Conservation (phyloP, 2,888 invertebrate species). For the Orthosia incerta region DNA sequence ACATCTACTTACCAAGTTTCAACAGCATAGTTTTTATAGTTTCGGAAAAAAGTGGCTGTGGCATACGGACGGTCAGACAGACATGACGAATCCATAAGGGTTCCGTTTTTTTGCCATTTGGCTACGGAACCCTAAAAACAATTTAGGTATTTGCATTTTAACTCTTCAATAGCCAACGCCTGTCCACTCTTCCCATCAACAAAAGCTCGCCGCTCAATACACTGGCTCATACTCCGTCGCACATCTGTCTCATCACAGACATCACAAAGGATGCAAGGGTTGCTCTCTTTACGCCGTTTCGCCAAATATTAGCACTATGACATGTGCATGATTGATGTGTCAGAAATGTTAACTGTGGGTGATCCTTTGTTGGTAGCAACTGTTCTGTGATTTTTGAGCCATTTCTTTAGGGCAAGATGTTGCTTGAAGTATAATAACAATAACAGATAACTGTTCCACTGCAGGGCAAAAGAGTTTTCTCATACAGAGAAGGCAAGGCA, state of each 20-base stretch:
- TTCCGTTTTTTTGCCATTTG: too few species aligned
- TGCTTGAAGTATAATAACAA: too few species aligned
- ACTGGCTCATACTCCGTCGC: conserved; percentile 33
- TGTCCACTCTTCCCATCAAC: conserved; percentile 36
- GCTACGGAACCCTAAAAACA: too few species aligned
- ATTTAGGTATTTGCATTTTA: too few species aligned
- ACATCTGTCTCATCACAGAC: conserved; percentile 61
- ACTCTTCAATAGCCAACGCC: background rate
- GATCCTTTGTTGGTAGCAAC: conserved; percentile 13
- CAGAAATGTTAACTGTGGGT: background rate
- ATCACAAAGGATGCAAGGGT: conserved; percentile 62
- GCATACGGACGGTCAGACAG: too few species aligned
- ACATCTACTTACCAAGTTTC: too few species aligned
- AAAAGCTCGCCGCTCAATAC: conserved; percentile 39
- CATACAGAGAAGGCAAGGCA: too few species aligned
- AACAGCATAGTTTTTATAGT: too few species aligned
- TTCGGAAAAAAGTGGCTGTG: too few species aligned
- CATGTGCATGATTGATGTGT: conserved; percentile 47
- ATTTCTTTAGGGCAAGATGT: background rate
- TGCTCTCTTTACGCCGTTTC: conserved; percentile 45
- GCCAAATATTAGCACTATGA: conserved; percentile 46
- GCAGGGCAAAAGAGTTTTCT: too few species aligned
- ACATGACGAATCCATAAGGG: too few species aligned
- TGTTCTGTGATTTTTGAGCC: background rate
- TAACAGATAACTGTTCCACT: too few species aligned